A percentile compares a stretch with the other conserved stretches of the same genome.
Conservation (phyloP, 2,113 vertebrate genomes). For the Furnarius figulus region DNA sequence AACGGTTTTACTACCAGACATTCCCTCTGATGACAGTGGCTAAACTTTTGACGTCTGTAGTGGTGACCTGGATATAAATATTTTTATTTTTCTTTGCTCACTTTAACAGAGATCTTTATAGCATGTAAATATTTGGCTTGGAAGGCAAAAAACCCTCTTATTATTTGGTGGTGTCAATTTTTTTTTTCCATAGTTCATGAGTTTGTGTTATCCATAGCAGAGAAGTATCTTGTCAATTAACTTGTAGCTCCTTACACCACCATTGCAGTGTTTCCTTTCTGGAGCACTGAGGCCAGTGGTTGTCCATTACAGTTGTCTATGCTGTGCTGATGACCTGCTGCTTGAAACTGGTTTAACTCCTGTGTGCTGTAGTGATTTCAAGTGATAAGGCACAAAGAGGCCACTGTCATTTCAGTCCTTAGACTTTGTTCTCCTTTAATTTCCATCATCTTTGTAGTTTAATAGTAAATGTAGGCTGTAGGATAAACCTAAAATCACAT, state of each 20-base stretch:
- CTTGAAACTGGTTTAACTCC: neutral
- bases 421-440: neutral
- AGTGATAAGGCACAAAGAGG: neutral
- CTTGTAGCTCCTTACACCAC: neutral
- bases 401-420: neutral
- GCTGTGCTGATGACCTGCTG: neutral
- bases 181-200: neutral
- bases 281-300: neutral
- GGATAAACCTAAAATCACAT: neutral
- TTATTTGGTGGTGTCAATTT: neutral
- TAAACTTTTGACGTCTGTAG: neutral
- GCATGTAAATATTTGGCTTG: neutral
- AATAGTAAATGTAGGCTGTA: neutral
- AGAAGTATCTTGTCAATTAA: neutral
- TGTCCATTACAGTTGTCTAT: neutral
- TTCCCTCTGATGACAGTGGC: neutral
- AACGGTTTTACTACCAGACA: neutral
- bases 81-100: neutral
- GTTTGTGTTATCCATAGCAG: neutral
- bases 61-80: neutral
- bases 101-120: neutral
- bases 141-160: neutral
- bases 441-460: neutral
- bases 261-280: neutral
- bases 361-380: neutral